These are phyloP conservation scores for Artibeus jamaicensis DNA, from an alignment of 2,797 vertebrate genomes.

Conservation along the genomic window DNA sequence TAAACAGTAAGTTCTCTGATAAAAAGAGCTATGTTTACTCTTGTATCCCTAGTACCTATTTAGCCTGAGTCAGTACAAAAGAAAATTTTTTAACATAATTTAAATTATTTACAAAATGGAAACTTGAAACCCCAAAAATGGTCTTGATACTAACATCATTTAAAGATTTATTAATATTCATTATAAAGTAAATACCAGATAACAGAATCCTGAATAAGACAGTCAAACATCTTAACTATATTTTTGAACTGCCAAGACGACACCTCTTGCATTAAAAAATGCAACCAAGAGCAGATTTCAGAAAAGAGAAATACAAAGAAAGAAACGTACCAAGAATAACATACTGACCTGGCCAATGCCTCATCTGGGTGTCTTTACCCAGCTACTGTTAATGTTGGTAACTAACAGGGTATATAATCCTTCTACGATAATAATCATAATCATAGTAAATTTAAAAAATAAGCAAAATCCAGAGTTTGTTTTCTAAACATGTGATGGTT, in stretches of 20 bases:
- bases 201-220: neutral
- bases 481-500: neutral
- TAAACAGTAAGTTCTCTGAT: slow-evolving; percentile 12
- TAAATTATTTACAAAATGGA: slow-evolving; percentile 21
- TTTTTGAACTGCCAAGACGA: slow-evolving; percentile 47
- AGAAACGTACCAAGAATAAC: neutral
- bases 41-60: neutral
- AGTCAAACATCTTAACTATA: neutral
- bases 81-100: slow-evolving; percentile 9
- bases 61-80: neutral
- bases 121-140: neutral
- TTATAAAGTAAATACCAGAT: slow-evolving; percentile 44
- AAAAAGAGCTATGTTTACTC: slow-evolving; percentile 20
- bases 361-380: neutral
- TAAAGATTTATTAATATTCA: slow-evolving; percentile 26
- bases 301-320: slow-evolving; percentile 45
- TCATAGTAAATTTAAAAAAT: slow-evolving; percentile 19
- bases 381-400: neutral
- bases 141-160: slow-evolving; percentile 25
- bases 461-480: neutral
- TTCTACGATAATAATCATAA: neutral
- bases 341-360: neutral
- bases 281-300: slow-evolving; percentile 1
- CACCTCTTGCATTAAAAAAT: slow-evolving; percentile 34
- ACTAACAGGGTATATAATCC: neutral